These are phyloP conservation scores for Montifringilla adamsi DNA, from an alignment of 2,113 vertebrate species.

Conservation along the genomic window DNA sequence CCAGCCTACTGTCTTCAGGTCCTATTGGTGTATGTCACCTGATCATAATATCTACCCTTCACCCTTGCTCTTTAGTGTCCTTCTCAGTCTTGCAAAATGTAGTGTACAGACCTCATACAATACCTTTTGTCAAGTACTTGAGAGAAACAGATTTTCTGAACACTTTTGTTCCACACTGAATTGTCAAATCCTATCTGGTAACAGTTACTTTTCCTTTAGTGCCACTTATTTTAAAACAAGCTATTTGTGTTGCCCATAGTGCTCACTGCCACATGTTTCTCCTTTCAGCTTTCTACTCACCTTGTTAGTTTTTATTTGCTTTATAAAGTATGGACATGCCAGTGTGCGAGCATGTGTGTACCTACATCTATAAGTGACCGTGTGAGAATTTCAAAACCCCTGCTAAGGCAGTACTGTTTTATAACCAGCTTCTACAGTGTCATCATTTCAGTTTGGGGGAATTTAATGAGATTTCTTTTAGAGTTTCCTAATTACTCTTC, in stretches of 20 bases:
- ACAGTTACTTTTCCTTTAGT: not conserved
- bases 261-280: not conserved
- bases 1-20: not conserved
- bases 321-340: not conserved
- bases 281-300: not conserved
- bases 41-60: not conserved
- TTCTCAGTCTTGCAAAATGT: not conserved
- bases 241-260: not conserved
- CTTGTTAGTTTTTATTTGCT: not conserved
- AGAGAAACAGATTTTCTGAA: not conserved
- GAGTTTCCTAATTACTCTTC: not conserved
- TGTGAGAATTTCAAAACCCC: not conserved
- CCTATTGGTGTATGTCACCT: not conserved
- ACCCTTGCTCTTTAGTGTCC: not conserved
- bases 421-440: not conserved
- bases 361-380: not conserved
- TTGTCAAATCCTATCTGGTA: not conserved
- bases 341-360: accelerated
- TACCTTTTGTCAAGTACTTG: not conserved
- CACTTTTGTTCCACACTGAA: not conserved
- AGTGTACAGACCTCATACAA: not conserved
- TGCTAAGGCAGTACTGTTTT: not conserved
- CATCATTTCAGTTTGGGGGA: not conserved
- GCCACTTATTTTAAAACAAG: not conserved
- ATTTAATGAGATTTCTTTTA: not conserved